Evolutionary conservation across 1,140 invertebrate genomes (phyloP).

Genomic region (Saccostrea cuccullata): DNA sequence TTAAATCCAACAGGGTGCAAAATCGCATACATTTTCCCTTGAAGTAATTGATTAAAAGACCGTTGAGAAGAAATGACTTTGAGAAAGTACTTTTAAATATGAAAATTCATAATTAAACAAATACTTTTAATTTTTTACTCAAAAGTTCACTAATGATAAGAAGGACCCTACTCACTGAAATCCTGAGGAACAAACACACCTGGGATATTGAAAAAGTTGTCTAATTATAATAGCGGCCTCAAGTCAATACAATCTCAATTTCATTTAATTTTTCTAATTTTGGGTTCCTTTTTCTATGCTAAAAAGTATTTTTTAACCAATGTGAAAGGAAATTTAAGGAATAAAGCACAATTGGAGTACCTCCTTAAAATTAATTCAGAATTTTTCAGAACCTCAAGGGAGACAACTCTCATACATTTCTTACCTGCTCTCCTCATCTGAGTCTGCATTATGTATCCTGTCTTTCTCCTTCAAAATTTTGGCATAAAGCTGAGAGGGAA

Average conservation of each 20-base stretch:
- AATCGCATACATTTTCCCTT: not conserved
- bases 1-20: not conserved
- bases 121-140: not conserved
- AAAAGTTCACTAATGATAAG: not conserved
- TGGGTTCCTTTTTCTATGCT: not conserved
- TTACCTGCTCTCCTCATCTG: constrained; percentile 16
- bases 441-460: not conserved
- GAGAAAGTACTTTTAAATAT: not conserved
- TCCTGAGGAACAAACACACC: not conserved
- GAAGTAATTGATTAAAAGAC: not conserved
- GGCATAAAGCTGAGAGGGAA: not conserved
- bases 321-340: not conserved
- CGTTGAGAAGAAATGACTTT: not conserved
- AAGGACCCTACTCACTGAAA: not conserved
- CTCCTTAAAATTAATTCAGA: too few relatives aligned
- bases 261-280: not conserved
- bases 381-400: not conserved
- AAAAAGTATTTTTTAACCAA: not conserved
- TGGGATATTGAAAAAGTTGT: not conserved
- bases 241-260: not conserved
- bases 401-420: not conserved
- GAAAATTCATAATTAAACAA: not conserved
- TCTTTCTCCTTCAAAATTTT: constrained; percentile 18
- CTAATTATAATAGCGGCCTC: not conserved
- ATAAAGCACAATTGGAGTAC: too few relatives aligned